phyloP scores from a whole-genome alignment of 2,888 invertebrate genomes.

The Ditylenchus weischeri region DNA sequence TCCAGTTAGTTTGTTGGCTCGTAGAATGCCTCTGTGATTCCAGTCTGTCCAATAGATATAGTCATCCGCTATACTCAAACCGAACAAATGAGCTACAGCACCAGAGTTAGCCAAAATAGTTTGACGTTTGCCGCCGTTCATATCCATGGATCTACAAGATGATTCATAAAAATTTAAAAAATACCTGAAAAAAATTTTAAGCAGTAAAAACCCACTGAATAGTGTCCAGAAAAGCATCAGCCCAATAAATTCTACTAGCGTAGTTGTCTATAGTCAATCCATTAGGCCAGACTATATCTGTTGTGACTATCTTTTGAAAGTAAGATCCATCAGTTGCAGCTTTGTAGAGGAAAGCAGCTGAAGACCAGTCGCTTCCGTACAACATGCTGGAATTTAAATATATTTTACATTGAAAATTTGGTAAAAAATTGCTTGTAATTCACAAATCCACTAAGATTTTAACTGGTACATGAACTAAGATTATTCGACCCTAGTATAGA shows the following conservation, averaged over 20 bases:
- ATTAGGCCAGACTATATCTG: constrained; percentile 91
- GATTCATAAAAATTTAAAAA: too few species aligned
- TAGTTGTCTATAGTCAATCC: constrained; percentile 85
- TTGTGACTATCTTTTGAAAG: constrained; percentile 74
- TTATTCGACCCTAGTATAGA: too few species aligned
- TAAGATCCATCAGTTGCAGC: constrained; percentile 94
- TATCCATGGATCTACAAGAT: constrained; percentile 38
- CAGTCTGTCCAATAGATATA: constrained; percentile 92
- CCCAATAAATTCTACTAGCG: constrained; percentile 88
- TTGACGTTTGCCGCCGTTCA: constrained; percentile 46
- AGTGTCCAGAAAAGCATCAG: constrained; percentile 89
- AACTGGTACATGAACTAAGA: too few species aligned
- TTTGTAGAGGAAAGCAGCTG: constrained; percentile 87
- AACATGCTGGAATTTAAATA: constrained; percentile 61
- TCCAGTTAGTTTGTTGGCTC: constrained; percentile 77
- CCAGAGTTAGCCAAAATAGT: constrained; percentile 47
- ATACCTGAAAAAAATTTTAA: background rate
- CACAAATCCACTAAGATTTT: too few species aligned
- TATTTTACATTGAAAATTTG: background rate
- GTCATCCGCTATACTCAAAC: constrained; percentile 86
- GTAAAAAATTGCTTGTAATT: too few species aligned
- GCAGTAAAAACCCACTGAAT: constrained; percentile 69
- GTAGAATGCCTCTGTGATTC: constrained; percentile 64
- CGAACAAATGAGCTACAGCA: constrained; percentile 88
- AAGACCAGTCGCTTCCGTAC: constrained; percentile 85